Evolutionary conservation across 1,140 invertebrate genomes (phyloP), one percentile per base, ranked within the genome.

Genomic region (Drosophila pseudoobscura): DNA sequence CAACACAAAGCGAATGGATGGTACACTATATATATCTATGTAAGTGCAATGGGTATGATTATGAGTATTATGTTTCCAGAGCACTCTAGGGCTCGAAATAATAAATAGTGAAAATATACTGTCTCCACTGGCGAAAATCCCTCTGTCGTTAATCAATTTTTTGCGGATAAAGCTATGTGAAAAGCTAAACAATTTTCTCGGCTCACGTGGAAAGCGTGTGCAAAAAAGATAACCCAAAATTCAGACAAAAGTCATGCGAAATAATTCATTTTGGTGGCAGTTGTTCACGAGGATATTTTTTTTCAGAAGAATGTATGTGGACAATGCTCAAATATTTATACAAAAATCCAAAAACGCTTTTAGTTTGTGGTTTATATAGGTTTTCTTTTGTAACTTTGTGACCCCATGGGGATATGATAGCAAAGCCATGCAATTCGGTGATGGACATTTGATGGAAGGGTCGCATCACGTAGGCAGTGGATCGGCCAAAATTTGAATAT

Each of bases 401-500:
- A 13, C 6, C 6, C 24, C 29, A 13, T 52, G 13, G 8, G 51
- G 17, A 15, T 13, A 26, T 26, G 43, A 35, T 64, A 4, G 8
- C 35, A 11, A 39, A 3, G 4, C 11, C 70, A 65, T 65, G 26
- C 70, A 55, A 74, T 74, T 57, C 52, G 64, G 59, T 74, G 71
- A 74, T 74, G 70, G 70, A 75, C 60, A 74, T 74, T 74, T 74
- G 59, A 74, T 74, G 70, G 71, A 74, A 74, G 60, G 70, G 39
- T 57, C 60, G 44, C 70, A 74, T 74, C 71, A 74, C 71, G 71
- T 74, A 65, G 47, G 47, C 35, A 15, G 47, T 49, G 70, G 52
- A 74, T 71, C 70, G 64, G 71, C 47, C 47, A 44, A 57, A 64
- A 74, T 44, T 64, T 20, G 17, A 56, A 44, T 24, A 50, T 43